phyloP scores from a whole-genome alignment of 2,113 vertebrate genomes.

The Tricholaema leucomelas region DNA sequence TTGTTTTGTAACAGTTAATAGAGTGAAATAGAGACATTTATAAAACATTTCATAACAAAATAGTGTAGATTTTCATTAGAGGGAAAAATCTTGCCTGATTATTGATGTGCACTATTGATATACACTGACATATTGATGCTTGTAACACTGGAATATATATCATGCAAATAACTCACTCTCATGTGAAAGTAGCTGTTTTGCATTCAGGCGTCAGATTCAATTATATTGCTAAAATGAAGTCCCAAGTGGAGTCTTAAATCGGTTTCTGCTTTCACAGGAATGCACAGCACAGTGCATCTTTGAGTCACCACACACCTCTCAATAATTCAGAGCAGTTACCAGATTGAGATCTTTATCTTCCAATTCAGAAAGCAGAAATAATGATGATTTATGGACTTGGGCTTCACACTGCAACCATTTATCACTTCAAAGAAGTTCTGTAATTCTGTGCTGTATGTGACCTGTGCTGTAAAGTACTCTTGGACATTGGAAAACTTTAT shows the following conservation, averaged over 20 bases:
- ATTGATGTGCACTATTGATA: neutral
- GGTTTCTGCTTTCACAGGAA: neutral
- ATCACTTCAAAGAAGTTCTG: neutral
- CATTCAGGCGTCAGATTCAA: slow-evolving; percentile 28
- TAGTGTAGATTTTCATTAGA: neutral
- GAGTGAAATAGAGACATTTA: neutral
- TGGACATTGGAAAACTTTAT: neutral
- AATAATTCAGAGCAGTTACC: slow-evolving; percentile 4
- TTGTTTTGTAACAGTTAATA: neutral
- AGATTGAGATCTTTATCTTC: neutral
- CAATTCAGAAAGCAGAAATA: slow-evolving; percentile 12
- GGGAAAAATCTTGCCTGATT: neutral
- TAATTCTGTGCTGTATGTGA: neutral
- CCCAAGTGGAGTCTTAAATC: neutral
- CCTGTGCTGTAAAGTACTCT: neutral
- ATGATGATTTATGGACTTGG: neutral
- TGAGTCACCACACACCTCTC: neutral
- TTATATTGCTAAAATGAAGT: slow-evolving; percentile 9
- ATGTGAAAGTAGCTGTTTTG: neutral
- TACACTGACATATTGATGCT: neutral
- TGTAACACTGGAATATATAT: too few relatives aligned
- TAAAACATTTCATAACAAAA: neutral
- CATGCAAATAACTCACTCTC: neutral
- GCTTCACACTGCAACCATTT: neutral
- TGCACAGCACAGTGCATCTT: neutral